Conservation (phyloP, 2,113 vertebrate genomes). For the Shinisaurus crocodilurus region DNA sequence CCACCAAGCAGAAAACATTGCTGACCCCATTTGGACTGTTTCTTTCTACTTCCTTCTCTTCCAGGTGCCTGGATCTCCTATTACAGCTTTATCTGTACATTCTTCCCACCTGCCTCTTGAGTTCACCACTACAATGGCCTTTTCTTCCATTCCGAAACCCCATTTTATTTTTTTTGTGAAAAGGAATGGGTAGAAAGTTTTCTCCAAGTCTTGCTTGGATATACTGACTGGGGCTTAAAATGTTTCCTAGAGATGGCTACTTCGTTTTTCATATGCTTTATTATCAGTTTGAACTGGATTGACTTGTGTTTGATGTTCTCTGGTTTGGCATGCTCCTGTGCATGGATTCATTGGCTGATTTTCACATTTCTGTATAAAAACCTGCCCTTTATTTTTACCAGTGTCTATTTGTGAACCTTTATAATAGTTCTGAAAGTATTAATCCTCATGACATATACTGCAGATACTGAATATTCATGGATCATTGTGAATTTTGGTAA, state of each 20-base stretch:
- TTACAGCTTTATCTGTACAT: slow-evolving; percentile 14
- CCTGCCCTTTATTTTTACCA: background rate
- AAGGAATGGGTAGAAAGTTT: background rate
- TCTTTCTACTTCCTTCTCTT: slow-evolving; percentile 9
- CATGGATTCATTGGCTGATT: slow-evolving; percentile 29
- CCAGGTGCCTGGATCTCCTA: slow-evolving; percentile 11
- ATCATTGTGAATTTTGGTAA: background rate
- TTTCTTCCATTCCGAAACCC: slow-evolving; percentile 34
- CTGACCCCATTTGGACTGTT: slow-evolving; percentile 22
- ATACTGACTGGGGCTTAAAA: slow-evolving; percentile 41
- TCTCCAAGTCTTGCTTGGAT: slow-evolving; percentile 37
- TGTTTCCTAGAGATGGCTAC: slow-evolving; percentile 16
- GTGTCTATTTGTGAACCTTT: slow-evolving; percentile 24
- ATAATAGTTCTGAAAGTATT: slow-evolving; percentile 28
- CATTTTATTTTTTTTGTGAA: slow-evolving; percentile 21
- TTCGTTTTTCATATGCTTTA: slow-evolving; percentile 35
- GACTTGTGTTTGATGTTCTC: slow-evolving; percentile 46
- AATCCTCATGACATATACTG: background rate
- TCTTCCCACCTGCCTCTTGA: slow-evolving; percentile 9
- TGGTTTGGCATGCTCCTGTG: slow-evolving; percentile 60
- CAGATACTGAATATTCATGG: background rate
- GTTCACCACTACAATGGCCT: background rate
- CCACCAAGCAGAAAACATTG: background rate
- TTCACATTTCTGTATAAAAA: slow-evolving; percentile 48
- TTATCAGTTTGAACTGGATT: slow-evolving; percentile 50